Evolutionary conservation across 2,888 invertebrate genomes (phyloP), one percentile per base, ranked within the genome.

Genomic region (Dryobota labecula): DNA sequence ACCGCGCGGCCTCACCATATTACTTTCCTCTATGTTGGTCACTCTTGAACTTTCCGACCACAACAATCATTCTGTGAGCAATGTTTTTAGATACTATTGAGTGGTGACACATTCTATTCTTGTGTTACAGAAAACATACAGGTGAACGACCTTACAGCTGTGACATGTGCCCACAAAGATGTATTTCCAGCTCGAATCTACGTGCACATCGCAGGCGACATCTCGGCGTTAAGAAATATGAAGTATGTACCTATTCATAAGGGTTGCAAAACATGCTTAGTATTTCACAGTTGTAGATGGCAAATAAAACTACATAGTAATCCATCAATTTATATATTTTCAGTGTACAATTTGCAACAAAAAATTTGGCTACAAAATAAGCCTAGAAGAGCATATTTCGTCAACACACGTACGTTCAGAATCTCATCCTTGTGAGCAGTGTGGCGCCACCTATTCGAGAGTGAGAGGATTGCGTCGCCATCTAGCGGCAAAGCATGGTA

Each of bases 331-430:
- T 18, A 2, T 69, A 64, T 58, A 33, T 62, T 93, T 91, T 1
- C 92, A 95, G 95, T 95, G 95, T 66, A 86, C 88, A 27, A 90
- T 94, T 20, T 95, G 95, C 86, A 87, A 84, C 33, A 95, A 95
- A 78, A 94, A 92, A 64, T 95, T 95, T 53, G 95, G 94, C 0
- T 95, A 95, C 85, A 96, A 95, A 82, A 79, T 90, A 11, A 95
- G 94, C 41, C 61, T 96, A 3, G 91, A 93, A 57, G 95, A 95
- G 64, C 95, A 96, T 75, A 86, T 95, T 5, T 87, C 92, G 0
- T 88, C 92, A 0, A 78, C 90, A 0, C 95, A 96, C 80, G 93
- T 92, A 15, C 89, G 90, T 0, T 88, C 93, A 0, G 90, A 92
- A 69, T 53, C 86, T 0, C 90, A 92, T 66, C 67, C 89, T 0